These are phyloP conservation scores for Tympanoctomys barrerae DNA, from an alignment of 2,797 vertebrate species.

Conservation along the genomic window DNA sequence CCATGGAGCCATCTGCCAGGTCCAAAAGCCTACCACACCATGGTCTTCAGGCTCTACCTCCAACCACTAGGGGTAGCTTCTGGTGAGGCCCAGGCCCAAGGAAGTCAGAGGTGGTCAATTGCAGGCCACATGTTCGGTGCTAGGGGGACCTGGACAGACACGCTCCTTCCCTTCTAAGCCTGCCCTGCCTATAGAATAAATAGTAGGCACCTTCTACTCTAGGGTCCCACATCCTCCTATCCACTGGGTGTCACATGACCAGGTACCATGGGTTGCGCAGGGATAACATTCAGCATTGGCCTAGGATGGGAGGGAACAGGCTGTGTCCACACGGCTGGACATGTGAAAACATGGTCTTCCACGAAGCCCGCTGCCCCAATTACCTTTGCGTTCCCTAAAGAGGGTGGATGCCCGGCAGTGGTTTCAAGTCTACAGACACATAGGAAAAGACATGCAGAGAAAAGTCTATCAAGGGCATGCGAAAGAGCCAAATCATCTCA, in stretches of 20 bases:
- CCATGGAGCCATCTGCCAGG: neutral
- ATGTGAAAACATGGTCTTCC: no score
- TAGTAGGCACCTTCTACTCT: rapidly evolving
- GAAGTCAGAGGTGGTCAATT: no score
- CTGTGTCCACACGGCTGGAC: rapidly evolving
- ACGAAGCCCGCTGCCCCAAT: rapidly evolving
- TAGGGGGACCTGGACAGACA: neutral
- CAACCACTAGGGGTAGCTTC: neutral
- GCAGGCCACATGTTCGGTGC: rapidly evolving
- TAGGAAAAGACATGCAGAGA: neutral
- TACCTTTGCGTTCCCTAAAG: rapidly evolving
- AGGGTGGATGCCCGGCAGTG: no score
- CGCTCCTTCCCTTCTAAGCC: neutral
- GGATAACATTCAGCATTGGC: rapidly evolving
- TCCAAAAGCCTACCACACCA: neutral
- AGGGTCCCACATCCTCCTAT: rapidly evolving
- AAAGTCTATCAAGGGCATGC: rapidly evolving
- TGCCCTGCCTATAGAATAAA: neutral
- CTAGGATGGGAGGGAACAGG: no score
- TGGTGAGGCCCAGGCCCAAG: neutral
- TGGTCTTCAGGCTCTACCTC: neutral
- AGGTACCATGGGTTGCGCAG: rapidly evolving
- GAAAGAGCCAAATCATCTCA: neutral
- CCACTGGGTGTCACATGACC: neutral
- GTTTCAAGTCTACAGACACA: no score